Evolutionary conservation across 2,797 vertebrate species (phyloP).

Genomic region (Sebastes goodei): DNA sequence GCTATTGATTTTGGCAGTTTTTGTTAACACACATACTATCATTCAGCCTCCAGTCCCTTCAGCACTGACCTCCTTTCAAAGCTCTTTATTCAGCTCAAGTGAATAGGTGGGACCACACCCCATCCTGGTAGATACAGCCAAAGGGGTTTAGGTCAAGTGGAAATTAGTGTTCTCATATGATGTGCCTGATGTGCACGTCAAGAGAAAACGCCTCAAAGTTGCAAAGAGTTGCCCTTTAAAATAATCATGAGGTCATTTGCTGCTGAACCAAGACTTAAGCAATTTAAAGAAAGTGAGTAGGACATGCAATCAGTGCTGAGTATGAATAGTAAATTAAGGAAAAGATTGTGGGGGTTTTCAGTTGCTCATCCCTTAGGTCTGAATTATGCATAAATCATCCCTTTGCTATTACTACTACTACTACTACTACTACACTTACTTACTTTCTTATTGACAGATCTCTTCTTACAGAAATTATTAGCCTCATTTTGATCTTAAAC

Average conservation of each 20-base stretch:
- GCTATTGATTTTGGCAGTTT: slow-evolving; percentile 1
- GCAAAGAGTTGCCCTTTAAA: slow-evolving; percentile 8
- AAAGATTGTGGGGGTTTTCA: slow-evolving; percentile 21
- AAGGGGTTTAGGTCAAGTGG: not conserved
- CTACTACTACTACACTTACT: not conserved
- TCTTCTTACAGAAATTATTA: not conserved
- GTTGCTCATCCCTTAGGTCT: slow-evolving; percentile 1
- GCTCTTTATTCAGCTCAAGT: not conserved
- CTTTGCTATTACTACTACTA: not conserved
- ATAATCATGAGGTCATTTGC: slow-evolving; percentile 48
- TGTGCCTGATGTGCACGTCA: not conserved
- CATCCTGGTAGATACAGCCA: not conserved
- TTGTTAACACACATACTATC: not conserved
- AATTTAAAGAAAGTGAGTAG: slow-evolving; percentile 33
- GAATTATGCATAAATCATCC: slow-evolving; percentile 7
- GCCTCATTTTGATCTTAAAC: not conserved
- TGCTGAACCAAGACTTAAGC: slow-evolving; percentile 43
- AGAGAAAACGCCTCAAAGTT: not conserved
- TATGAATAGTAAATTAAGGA: slow-evolving; percentile 56
- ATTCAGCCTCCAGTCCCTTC: not conserved
- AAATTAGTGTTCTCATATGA: not conserved
- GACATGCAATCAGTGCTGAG: slow-evolving; percentile 18
- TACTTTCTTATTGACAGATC: not conserved
- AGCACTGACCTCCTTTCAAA: not conserved
- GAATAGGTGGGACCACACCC: not conserved